Percentiles rank a stretch among this genome's conserved stretches.
Evolutionary conservation across 1,140 invertebrate genomes (phyloP).

Genomic region (Ceratitis capitata): DNA sequence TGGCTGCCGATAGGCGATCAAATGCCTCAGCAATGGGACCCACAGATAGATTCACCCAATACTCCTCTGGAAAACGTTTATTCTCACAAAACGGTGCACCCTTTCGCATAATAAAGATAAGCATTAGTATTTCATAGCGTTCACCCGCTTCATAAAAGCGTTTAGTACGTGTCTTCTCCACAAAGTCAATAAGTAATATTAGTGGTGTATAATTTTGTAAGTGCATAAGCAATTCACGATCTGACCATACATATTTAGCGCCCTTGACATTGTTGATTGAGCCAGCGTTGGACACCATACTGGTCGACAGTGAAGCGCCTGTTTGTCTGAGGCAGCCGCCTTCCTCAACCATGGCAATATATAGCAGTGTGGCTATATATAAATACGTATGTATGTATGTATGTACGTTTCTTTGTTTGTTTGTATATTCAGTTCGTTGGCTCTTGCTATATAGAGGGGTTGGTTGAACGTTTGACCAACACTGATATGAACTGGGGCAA

Average conservation of each 20-base stretch:
- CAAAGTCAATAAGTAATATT: slow-evolving; percentile 59
- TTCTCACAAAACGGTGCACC: slow-evolving; percentile 62
- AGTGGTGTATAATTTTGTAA: slow-evolving; percentile 60
- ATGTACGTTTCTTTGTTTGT: neutral
- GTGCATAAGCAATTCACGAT: slow-evolving; percentile 59
- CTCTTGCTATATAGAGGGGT: neutral
- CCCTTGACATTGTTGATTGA: slow-evolving; percentile 38
- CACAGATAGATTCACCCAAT: slow-evolving; percentile 61
- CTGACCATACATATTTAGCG: slow-evolving; percentile 57
- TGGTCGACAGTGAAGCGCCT: slow-evolving; percentile 17
- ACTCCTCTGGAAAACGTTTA: slow-evolving; percentile 59
- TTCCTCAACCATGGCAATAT: slow-evolving; percentile 37
- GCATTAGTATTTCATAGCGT: slow-evolving; percentile 60
- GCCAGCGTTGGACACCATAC: neutral
- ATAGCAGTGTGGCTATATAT: neutral
- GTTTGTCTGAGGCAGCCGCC: slow-evolving; percentile 37
- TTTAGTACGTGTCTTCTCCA: slow-evolving; percentile 61
- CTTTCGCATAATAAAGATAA: slow-evolving; percentile 61
- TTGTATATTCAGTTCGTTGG: neutral
- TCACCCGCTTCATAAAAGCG: slow-evolving; percentile 60
- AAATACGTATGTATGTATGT: neutral
- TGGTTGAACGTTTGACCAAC: neutral
- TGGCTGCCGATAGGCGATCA: slow-evolving; percentile 57
- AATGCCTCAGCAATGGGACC: slow-evolving; percentile 60
- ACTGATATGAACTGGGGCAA: slow-evolving; percentile 12